phyloP scores from a whole-genome alignment of 2,113 vertebrate species.

The Lepisosteus oculatus region DNA sequence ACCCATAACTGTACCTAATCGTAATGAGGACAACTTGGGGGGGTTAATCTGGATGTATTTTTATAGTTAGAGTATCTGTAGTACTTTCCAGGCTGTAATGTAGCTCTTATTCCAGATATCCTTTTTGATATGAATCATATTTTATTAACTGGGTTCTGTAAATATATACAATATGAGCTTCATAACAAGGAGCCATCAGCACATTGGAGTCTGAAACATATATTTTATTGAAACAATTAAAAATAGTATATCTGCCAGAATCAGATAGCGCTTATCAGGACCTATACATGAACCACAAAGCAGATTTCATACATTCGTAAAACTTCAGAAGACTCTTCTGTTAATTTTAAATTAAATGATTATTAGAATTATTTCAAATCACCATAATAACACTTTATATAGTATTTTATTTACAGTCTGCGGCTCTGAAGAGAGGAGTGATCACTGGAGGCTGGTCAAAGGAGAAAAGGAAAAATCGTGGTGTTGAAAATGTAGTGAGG shows the following conservation, averaged over 20 bases:
- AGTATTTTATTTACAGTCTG: constrained; percentile 70
- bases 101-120: no score
- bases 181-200: background rate
- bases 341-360: constrained; percentile 54
- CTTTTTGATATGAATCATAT: no score
- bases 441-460: constrained; percentile 1
- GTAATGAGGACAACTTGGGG: no score
- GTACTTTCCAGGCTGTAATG: no score
- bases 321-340: constrained; percentile 56
- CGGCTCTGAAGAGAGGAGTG: constrained; percentile 49
- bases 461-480: constrained; percentile 5
- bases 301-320: constrained; percentile 54
- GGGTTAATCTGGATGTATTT: no score
- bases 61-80: no score
- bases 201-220: constrained; percentile 59
- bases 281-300: constrained; percentile 57
- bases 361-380: constrained; percentile 46
- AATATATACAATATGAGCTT: no score
- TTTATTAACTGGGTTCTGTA: no score
- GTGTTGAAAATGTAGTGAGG: constrained; percentile 8
- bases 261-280: constrained; percentile 35
- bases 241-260: constrained; percentile 61
- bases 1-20: no score
- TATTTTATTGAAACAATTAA: constrained; percentile 75
- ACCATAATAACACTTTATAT: constrained; percentile 60